Evolutionary conservation across 1,140 invertebrate genomes (phyloP).

Genomic region (Halictus rubicundus): DNA sequence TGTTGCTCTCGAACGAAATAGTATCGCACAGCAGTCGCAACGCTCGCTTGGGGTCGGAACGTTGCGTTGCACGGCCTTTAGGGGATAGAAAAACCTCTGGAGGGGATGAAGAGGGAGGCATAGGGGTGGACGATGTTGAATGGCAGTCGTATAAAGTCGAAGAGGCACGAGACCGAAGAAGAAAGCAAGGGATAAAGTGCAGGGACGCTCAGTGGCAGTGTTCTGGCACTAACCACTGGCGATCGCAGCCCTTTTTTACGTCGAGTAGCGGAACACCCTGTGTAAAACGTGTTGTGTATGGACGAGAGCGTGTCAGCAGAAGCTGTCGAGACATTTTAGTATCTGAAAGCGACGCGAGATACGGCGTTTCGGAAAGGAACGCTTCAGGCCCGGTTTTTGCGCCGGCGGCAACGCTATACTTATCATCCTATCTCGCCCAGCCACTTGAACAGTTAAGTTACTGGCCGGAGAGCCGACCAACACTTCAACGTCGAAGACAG

Average conservation of each 20-base stretch:
- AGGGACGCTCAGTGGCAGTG: conserved; percentile 42
- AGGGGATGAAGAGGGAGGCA: not conserved
- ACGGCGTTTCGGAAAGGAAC: conserved; percentile 3
- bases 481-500: not conserved
- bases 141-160: conserved; percentile 55
- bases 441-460: not conserved
- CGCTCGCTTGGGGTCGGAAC: conserved; percentile 19
- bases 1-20: conserved; percentile 6
- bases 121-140: conserved; percentile 17
- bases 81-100: conserved; percentile 27
- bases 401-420: not conserved
- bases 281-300: conserved; percentile 37
- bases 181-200: conserved; percentile 55
- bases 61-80: conserved; percentile 51
- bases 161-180: conserved; percentile 26
- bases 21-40: not conserved
- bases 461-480: too few species aligned
- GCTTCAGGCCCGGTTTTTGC: conserved; percentile 1
- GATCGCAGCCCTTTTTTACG: conserved; percentile 54
- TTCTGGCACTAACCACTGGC: conserved; percentile 58
- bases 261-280: conserved; percentile 6
- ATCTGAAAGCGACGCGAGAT: conserved; percentile 26
- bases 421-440: too few species aligned
- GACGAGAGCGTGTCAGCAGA: conserved; percentile 43
- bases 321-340: conserved; percentile 34